Evolutionary conservation across 2,113 vertebrate species (phyloP).

Genomic region (Pyxicephalus adspersus): DNA sequence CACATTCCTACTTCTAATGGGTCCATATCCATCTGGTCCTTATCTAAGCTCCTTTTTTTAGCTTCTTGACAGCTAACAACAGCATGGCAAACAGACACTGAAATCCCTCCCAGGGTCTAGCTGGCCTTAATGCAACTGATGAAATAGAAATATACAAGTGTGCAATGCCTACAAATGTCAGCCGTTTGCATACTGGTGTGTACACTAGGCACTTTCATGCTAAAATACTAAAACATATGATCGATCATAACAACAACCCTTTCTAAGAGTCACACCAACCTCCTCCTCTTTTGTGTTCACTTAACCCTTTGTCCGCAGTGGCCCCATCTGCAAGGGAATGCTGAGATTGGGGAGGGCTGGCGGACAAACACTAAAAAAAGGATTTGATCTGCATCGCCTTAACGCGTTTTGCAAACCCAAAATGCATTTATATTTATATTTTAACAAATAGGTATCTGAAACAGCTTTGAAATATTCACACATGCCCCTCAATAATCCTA

Average conservation of each 20-base stretch:
- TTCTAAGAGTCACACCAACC: background rate
- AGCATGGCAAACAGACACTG: background rate
- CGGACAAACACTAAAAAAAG: slow-evolving; percentile 1
- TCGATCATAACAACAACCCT: slow-evolving; percentile 12
- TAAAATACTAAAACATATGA: slow-evolving; percentile 9
- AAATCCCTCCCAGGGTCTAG: too few relatives aligned
- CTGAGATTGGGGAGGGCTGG: background rate
- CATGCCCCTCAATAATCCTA: too few relatives aligned
- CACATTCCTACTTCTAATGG: background rate
- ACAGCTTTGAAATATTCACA: too few relatives aligned
- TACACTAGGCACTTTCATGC: background rate
- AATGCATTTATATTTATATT: too few relatives aligned
- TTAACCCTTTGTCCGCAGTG: background rate
- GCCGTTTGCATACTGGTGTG: slow-evolving; percentile 8
- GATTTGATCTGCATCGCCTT: background rate
- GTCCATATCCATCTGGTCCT: background rate
- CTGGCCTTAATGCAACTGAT: background rate
- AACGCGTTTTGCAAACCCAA: background rate
- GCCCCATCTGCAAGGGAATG: slow-evolving; percentile 36
- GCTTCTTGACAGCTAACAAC: background rate
- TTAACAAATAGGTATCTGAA: too few relatives aligned
- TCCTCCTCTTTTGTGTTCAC: background rate
- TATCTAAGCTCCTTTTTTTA: background rate
- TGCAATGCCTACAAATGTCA: slow-evolving; percentile 26
- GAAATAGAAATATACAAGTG: slow-evolving; percentile 6